Base-by-base conservation (phyloP, 1,140 invertebrate genomes). In the Pemphigus obesinymphae region DNA sequence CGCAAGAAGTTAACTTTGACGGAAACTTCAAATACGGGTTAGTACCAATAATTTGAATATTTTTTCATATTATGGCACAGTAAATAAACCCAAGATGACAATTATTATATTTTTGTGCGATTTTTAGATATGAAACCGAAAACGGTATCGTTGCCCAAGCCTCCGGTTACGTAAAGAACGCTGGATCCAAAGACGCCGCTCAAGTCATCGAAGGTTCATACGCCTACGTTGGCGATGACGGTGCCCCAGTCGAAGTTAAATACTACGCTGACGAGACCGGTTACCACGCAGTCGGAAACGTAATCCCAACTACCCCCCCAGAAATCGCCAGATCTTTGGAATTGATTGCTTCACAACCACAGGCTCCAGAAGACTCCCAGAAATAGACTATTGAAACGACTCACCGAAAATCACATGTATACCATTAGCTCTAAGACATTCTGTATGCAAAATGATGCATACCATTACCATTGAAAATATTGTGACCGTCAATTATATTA, bases 201-300 rank as follows among this genome's bases (percentile, higher is more conserved):
- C 87, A 88, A 84, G 85, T 87, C 3, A 87, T 88, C 3, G 29
- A 89, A 89, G n/a, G 91, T 26, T 89, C 89, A 7, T 91, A 89
- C 86, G 87, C 87, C 40, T 93, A 92, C 88, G 89, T 89, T 26
- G 90, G 90, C 26, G 90, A 91, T 58, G 91, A 92, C 83, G 92
- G 92, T 70, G 86, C 89, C 50, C 89, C 90, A 31, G 89, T 92
- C 83, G 86, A 88, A 37, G 84, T 93, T 31, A 89, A 87, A 48
- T 93, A 92, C 87, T 88, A 90, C 81, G 91, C 91, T 40, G 93
- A 94, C 85, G 92, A 94, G 87, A 92, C 92, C 84, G 93, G 93
- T 50, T 95, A 92, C 89, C 91, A 81, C 34, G 83, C 82, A 15
- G n/a, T 26, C 26, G 83, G 83, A 23, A 72, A 72, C 17, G 82